These are phyloP conservation scores for Pristionchus maxplancki DNA, from an alignment of 2,888 invertebrate genomes.

Conservation along the genomic window DNA sequence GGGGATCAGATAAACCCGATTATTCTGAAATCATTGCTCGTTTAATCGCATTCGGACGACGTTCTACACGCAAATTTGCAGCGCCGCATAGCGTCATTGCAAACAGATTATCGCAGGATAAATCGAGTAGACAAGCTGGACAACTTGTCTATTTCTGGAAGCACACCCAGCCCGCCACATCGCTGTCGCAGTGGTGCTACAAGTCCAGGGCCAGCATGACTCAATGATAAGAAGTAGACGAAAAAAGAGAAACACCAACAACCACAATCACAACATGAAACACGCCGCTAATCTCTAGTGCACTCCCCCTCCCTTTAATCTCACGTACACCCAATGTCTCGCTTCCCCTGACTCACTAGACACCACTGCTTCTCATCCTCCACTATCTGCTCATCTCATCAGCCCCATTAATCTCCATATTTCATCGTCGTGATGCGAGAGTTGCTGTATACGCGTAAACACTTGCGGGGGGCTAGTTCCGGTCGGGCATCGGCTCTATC, in stretches of 20 bases:
- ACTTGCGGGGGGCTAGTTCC: not conserved
- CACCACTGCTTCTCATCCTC: not conserved
- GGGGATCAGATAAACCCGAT: conserved; percentile 10
- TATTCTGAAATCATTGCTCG: not conserved
- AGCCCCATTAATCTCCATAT: conserved; percentile 29
- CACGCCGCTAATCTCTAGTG: not conserved
- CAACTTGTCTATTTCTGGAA: not conserved
- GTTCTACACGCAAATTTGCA: not conserved
- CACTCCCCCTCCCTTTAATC: not conserved
- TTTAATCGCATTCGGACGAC: not conserved
- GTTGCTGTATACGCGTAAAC: not conserved
- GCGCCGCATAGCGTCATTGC: not conserved
- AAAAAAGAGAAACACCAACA: not conserved
- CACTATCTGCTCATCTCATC: not conserved
- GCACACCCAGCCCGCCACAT: too few relatives aligned
- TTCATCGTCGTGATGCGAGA: not conserved
- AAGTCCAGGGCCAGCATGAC: too few relatives aligned
- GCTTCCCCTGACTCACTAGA: not conserved
- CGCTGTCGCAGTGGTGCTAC: too few relatives aligned
- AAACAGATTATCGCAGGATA: not conserved
- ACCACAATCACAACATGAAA: not conserved
- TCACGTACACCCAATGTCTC: not conserved
- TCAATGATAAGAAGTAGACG: too few relatives aligned
- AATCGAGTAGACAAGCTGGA: not conserved
- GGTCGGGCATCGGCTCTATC: not conserved